Base-by-base conservation (phyloP, 2,797 vertebrate species). In the Gallinago nigripennis region DNA sequence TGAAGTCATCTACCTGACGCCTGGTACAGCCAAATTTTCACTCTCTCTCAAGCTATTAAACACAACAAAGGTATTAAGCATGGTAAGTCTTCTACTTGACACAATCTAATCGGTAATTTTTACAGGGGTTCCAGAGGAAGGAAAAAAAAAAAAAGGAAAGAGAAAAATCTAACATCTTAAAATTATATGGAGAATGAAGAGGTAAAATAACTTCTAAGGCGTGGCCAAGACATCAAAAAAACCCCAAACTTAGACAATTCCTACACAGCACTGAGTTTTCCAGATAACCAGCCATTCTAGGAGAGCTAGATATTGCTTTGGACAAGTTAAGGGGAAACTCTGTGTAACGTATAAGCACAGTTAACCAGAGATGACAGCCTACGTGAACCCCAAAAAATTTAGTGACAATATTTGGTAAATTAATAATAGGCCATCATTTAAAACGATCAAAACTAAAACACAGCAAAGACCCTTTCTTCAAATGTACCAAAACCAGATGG, bases 71-170 rank as follows among this genome's bases (percentile, higher is more conserved):
- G 37, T 12, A 58, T 66, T 19, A 28, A 53, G 46, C 17, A 24
- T 2, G 6, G 31, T 39, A 54, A 76, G 15, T 28, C 27, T 23
- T 14, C 43, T 6, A n/a, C 35, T 8, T 4, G 19, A 88, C 43
- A 54, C 23, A 65, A 33, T 16, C 9, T 5, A 83, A 50, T 45
- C 13, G 41, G 21, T 35, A 8, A 18, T 69, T 84, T 37, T 51
- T n/a, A 69, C 7, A 19, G 2, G 11, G 45, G 71, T 30, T 5
- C 17, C 4, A 27, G 30, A 18, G 9, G 2, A 6, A 31, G 27
- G 35, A 4, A 6, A 4, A 7, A 20, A 2, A 2, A 11, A 11
- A 41, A 20, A 2, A 19, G n/a, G 4, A 41, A 4, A 6, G 1
- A 27, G 4, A 64, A 8, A 86, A 68, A 76, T 11, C 17, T 5